Evolutionary conservation across 2,888 invertebrate genomes (phyloP), one percentile per base, ranked within the genome.

Genomic region (Buathra laborator): DNA sequence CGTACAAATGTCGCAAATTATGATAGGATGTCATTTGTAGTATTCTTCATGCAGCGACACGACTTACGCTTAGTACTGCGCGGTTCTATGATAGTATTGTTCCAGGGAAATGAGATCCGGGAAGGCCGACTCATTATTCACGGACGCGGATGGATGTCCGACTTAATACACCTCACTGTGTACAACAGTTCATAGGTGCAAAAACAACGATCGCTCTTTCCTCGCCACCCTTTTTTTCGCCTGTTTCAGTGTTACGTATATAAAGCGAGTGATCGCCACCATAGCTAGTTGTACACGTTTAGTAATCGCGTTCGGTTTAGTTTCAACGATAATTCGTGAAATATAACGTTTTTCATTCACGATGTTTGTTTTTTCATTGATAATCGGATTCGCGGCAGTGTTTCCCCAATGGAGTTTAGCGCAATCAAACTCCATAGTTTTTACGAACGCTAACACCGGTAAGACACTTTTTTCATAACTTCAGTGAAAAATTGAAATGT

Each of bases 71-170:
- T 19, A 56, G 10, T 24, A 64, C 16, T 56, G 19, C 24, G 16
- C 16, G 10, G 10, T 37, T 66, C 9, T 43, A 16, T 14, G 16
- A 43, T 66, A 37, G 53, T 66, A 66, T 66, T 66, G 37, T 66
- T 66, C 66, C 59, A 74, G 59, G 43, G 71, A 83, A 77, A 83
- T 59, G 66, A 72, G 83, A 78, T 67, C 53, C 75, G 79, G 81
- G 85, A 88, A 88, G 88, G 87, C 80, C 86, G 76, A 82, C 66
- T 67, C 44, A 80, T 86, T 88, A 88, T 87, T 81, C 79, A 82
- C 86, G 86, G 86, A 86, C 89, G 86, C 89, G 87, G 89, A 86
- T 89, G 89, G 87, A 87, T 89, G 87, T 87, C 74, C 89, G 76
- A 87, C 84, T 84, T 91, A 91, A 90, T 90, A 53, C 29, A 51